These are phyloP conservation scores for Drosophila kanapiae DNA, from an alignment of 1,140 invertebrate genomes.

Conservation along the genomic window DNA sequence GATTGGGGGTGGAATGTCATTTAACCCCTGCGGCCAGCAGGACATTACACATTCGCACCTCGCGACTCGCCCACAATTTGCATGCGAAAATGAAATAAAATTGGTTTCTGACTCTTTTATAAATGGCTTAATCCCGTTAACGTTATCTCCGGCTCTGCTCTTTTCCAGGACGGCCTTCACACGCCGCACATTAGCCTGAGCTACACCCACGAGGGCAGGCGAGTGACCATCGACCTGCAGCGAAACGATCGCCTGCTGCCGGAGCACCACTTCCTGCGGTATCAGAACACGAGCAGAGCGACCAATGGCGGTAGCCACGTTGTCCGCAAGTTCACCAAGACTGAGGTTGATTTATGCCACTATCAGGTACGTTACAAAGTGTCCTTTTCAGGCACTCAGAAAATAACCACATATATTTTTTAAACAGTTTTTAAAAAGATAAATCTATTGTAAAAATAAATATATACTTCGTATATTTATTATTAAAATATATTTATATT, in stretches of 20 bases:
- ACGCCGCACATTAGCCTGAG: slow-evolving; percentile 89
- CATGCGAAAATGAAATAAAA: slow-evolving; percentile 63
- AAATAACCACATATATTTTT: not conserved
- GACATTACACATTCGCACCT: slow-evolving; percentile 67
- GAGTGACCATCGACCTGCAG: slow-evolving; percentile 90
- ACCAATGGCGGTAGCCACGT: slow-evolving; percentile 85
- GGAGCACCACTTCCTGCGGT: slow-evolving; percentile 90
- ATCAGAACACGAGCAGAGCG: slow-evolving; percentile 87
- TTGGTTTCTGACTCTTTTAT: not conserved
- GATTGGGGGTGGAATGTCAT: not conserved
- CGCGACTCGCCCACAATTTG: slow-evolving; percentile 54
- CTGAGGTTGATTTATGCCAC: slow-evolving; percentile 85
- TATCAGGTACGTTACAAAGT: slow-evolving; percentile 72
- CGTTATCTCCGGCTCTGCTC: slow-evolving; percentile 37
- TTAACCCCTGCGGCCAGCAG: slow-evolving; percentile 12
- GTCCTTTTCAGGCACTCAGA: not conserved
- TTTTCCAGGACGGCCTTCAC: slow-evolving; percentile 89
- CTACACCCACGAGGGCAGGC: slow-evolving; percentile 88
- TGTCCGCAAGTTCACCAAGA: slow-evolving; percentile 85
- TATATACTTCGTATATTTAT: not conserved
- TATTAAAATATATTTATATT: not conserved
- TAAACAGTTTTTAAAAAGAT: not conserved
- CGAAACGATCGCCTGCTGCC: slow-evolving; percentile 92
- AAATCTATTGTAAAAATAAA: not conserved
- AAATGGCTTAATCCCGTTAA: slow-evolving; percentile 57